A percentile compares a stretch with the other conserved stretches of the same genome.
phyloP scores from a whole-genome alignment of 2,888 invertebrate species.

The Cryptus viduatorius region DNA sequence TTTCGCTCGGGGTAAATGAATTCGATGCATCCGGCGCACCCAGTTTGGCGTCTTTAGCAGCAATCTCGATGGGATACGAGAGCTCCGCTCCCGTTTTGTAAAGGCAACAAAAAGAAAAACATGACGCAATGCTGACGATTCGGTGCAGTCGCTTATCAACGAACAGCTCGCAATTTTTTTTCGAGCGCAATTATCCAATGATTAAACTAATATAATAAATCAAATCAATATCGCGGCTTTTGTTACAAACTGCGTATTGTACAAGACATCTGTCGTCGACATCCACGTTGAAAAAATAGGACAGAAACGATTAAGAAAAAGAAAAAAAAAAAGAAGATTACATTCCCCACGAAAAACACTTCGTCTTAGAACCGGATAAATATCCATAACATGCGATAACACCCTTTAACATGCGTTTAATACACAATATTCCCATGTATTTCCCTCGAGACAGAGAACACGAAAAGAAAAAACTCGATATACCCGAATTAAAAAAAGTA shows the following conservation, averaged over 20 bases:
- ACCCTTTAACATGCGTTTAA: neutral
- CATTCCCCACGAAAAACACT: neutral
- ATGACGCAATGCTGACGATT: neutral
- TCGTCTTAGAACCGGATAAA: slow-evolving; percentile 29
- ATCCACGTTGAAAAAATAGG: slow-evolving; percentile 37
- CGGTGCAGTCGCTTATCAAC: neutral
- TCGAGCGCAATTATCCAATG: neutral
- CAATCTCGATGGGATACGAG: slow-evolving; percentile 10
- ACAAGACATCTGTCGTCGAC: slow-evolving; percentile 7
- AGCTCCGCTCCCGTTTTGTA: slow-evolving; percentile 12
- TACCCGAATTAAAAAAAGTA: neutral
- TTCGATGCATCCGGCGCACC: slow-evolving; percentile 35
- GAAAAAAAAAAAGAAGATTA: slow-evolving; percentile 4
- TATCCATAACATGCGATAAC: slow-evolving; percentile 14
- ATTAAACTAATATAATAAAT: neutral
- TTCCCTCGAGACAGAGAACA: neutral
- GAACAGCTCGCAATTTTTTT: neutral
- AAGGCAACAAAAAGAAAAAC: slow-evolving; percentile 15
- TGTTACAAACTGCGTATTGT: neutral
- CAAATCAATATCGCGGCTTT: slow-evolving; percentile 11
- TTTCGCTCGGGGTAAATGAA: slow-evolving; percentile 33
- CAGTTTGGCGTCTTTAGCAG: slow-evolving; percentile 20
- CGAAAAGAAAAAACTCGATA: slow-evolving; percentile 19
- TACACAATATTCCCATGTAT: neutral
- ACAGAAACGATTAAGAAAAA: slow-evolving; percentile 8